phyloP scores from a whole-genome alignment of 2,888 invertebrate species.

The Agrotis clavis region DNA sequence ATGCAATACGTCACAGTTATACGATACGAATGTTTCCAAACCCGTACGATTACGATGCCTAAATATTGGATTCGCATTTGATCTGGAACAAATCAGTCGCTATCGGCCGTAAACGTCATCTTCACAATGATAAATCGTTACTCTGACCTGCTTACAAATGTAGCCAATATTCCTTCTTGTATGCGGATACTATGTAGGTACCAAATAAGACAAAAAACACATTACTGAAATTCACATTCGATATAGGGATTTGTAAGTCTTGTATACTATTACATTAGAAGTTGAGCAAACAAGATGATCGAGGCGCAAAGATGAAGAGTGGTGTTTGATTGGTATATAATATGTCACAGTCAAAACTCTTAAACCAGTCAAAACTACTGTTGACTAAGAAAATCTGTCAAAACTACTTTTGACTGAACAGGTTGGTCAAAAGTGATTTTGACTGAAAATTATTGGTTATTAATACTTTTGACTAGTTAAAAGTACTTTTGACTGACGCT shows the following conservation, averaged over 20 bases:
- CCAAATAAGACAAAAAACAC: constrained; percentile 60
- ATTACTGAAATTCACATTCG: constrained; percentile 54
- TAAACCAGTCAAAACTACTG: too few relatives aligned
- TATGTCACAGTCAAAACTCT: too few relatives aligned
- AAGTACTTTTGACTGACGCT: too few relatives aligned
- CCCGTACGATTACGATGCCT: constrained; percentile 74
- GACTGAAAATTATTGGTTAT: too few relatives aligned
- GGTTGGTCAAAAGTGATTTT: too few relatives aligned
- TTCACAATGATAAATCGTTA: constrained; percentile 80
- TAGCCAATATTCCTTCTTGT: constrained; percentile 65
- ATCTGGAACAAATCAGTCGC: constrained; percentile 83
- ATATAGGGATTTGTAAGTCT: constrained; percentile 11
- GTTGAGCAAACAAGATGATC: constrained; percentile 27
- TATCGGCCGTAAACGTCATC: constrained; percentile 81
- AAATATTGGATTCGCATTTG: constrained; percentile 82
- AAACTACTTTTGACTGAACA: too few relatives aligned
- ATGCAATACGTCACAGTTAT: constrained; percentile 60
- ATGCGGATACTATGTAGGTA: constrained; percentile 57
- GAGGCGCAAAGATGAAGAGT: background rate
- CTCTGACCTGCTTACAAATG: constrained; percentile 80
- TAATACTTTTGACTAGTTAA: too few relatives aligned
- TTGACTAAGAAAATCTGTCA: too few relatives aligned
- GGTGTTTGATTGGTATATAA: background rate
- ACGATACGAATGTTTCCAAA: constrained; percentile 67
- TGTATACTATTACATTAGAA: constrained; percentile 10